These are phyloP conservation scores for Hofmannophila pseudospretella DNA, from an alignment of 2,888 invertebrate genomes.

Conservation along the genomic window DNA sequence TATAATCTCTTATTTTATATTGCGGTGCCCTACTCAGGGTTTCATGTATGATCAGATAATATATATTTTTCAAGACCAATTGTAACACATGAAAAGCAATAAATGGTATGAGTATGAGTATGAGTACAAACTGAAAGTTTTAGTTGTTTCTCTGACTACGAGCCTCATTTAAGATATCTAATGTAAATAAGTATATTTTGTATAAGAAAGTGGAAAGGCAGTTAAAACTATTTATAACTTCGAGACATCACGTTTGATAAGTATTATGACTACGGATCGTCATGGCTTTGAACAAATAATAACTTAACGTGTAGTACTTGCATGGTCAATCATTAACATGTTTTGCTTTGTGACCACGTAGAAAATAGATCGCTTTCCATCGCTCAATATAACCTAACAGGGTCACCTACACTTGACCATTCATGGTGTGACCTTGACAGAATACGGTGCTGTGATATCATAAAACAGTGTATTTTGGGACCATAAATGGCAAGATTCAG, in stretches of 20 bases:
- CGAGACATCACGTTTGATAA: not conserved
- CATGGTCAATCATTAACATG: conserved; percentile 54
- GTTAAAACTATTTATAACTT: not conserved
- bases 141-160: too few relatives aligned
- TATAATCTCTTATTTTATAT: too few relatives aligned
- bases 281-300: conserved; percentile 40
- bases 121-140: too few relatives aligned
- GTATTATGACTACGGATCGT: conserved; percentile 23
- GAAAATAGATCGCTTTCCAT: conserved; percentile 61
- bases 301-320: conserved; percentile 14
- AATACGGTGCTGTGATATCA: conserved; percentile 12
- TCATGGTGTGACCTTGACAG: conserved; percentile 45
- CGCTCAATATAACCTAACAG: conserved; percentile 48
- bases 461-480: conserved; percentile 14
- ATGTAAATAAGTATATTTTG: too few relatives aligned
- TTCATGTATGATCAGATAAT: too few relatives aligned
- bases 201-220: not conserved
- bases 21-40: too few relatives aligned
- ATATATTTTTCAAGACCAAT: too few relatives aligned
- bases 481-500: conserved; percentile 11
- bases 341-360: conserved; percentile 54
- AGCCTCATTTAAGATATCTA: too few relatives aligned
- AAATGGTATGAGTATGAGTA: too few relatives aligned
- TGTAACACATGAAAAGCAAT: too few relatives aligned
- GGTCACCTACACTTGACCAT: conserved; percentile 39